Evolutionary conservation across 2,888 invertebrate species (phyloP).

Genomic region (Serripes groenlandicus): DNA sequence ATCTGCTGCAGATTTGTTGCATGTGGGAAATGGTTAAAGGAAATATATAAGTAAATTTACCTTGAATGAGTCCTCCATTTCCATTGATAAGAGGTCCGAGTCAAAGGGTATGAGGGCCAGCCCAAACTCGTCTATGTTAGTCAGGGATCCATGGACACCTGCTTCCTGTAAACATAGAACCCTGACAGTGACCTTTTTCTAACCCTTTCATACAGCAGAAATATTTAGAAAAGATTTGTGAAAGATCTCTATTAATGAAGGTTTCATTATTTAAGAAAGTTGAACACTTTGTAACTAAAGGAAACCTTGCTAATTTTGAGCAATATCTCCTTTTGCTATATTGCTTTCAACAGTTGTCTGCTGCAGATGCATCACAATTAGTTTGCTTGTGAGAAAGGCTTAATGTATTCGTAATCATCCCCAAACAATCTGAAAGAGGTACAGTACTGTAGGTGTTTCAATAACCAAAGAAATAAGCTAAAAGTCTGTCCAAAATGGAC

Average conservation of each 20-base stretch:
- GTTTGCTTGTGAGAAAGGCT: too few relatives aligned
- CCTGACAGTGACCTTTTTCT: too few relatives aligned
- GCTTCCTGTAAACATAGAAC: conserved; percentile 88
- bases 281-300: not conserved
- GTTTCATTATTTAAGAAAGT: too few relatives aligned
- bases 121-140: conserved; percentile 93
- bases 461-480: too few relatives aligned
- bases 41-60: conserved; percentile 71
- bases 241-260: too few relatives aligned
- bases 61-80: conserved; percentile 90
- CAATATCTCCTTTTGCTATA: not conserved
- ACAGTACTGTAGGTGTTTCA: too few relatives aligned
- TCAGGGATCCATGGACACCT: conserved; percentile 93
- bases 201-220: too few relatives aligned
- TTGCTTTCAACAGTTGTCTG: not conserved
- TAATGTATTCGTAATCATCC: too few relatives aligned
- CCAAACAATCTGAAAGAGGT: too few relatives aligned
- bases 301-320: not conserved
- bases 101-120: conserved; percentile 97
- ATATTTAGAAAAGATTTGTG: too few relatives aligned
- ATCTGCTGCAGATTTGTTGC: not conserved
- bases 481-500: too few relatives aligned
- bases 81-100: conserved; percentile 96
- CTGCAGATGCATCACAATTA: too few relatives aligned
- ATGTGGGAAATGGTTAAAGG: not conserved